Evolutionary conservation across 2,113 vertebrate species (phyloP).

Genomic region (Anoplopoma fimbria): DNA sequence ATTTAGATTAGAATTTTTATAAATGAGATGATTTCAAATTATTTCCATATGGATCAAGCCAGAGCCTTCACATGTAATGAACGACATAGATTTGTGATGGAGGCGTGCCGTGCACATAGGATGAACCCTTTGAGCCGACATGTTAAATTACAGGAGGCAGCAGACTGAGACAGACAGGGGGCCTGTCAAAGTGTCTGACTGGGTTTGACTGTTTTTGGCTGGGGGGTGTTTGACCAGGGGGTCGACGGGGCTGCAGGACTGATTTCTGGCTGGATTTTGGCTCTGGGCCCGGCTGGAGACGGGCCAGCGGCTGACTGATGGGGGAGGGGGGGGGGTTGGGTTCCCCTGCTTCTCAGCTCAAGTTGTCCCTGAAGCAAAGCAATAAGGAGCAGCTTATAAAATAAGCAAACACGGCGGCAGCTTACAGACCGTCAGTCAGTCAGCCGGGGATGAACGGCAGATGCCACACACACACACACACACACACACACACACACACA

Average conservation of each 20-base stretch:
- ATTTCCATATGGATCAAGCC: background rate
- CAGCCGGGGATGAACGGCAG: conserved; percentile 64
- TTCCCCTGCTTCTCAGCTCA: conserved; percentile 53
- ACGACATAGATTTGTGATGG: conserved; percentile 38
- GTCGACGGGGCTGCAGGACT: conserved; percentile 69
- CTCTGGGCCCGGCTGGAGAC: conserved; percentile 65
- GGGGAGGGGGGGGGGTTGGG: conserved; percentile 57
- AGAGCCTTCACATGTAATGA: conserved; percentile 5
- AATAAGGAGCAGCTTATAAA: conserved; percentile 81
- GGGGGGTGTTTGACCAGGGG: conserved; percentile 72
- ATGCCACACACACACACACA: conserved; percentile 58
- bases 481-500: conserved; percentile 37
- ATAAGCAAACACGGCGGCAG: conserved; percentile 76
- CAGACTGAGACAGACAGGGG: conserved; percentile 77
- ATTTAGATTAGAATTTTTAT: background rate
- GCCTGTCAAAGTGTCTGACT: conserved; percentile 77
- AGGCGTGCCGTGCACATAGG: conserved; percentile 43
- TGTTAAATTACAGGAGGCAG: conserved; percentile 81
- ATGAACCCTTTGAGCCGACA: conserved; percentile 69
- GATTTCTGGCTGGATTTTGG: conserved; percentile 72
- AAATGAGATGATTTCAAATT: conserved; percentile 15
- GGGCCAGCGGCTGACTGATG: conserved; percentile 59
- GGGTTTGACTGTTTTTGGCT: conserved; percentile 65
- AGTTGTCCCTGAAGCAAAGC: conserved; percentile 71
- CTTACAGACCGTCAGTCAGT: conserved; percentile 65